Percentiles rank a stretch among this genome's conserved stretches.
These are phyloP conservation scores for Galaxea fascicularis DNA, from an alignment of 92 coral and sea anemone species.

Conservation along the genomic window DNA sequence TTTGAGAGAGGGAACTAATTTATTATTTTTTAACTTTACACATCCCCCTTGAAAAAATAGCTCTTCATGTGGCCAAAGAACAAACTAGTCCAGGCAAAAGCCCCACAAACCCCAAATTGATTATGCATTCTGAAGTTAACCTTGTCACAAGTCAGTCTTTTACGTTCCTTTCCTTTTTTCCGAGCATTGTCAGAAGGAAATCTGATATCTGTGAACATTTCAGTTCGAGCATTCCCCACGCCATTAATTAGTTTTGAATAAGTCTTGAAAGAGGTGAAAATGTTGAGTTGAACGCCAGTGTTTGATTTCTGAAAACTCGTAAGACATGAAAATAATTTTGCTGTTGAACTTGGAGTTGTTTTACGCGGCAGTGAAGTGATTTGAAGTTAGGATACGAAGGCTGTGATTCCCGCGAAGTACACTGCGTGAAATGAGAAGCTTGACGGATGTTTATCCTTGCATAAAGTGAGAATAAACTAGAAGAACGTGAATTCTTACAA, in stretches of 20 bases:
- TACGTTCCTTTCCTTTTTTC: slow-evolving; percentile 6
- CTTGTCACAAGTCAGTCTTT: slow-evolving; percentile 28
- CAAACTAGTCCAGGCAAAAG: slow-evolving; percentile 32
- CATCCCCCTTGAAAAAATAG: slow-evolving; percentile 7
- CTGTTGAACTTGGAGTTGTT: slow-evolving; percentile 33
- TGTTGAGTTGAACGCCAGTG: background rate
- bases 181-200: slow-evolving; percentile 3
- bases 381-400: slow-evolving; percentile 19
- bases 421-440: slow-evolving; percentile 16
- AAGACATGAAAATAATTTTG: slow-evolving; percentile 28
- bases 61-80: slow-evolving; percentile 9
- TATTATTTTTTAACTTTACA: background rate
- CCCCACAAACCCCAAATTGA: slow-evolving; percentile 15
- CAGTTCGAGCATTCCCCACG: slow-evolving; percentile 36
- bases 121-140: slow-evolving; percentile 21
- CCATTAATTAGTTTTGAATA: slow-evolving; percentile 16
- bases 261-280: background rate
- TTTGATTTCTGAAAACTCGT: slow-evolving; percentile 13
- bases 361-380: slow-evolving; percentile 40
- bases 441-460: slow-evolving; percentile 24
- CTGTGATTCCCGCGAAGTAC: slow-evolving; percentile 28
- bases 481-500: too few relatives aligned
- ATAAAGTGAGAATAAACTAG: slow-evolving; percentile 20
- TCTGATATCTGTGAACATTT: slow-evolving; percentile 28
- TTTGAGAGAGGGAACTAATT: slow-evolving; percentile 29